Base-by-base conservation (phyloP, 2,797 vertebrate species). In the Nannoperca obscura region DNA sequence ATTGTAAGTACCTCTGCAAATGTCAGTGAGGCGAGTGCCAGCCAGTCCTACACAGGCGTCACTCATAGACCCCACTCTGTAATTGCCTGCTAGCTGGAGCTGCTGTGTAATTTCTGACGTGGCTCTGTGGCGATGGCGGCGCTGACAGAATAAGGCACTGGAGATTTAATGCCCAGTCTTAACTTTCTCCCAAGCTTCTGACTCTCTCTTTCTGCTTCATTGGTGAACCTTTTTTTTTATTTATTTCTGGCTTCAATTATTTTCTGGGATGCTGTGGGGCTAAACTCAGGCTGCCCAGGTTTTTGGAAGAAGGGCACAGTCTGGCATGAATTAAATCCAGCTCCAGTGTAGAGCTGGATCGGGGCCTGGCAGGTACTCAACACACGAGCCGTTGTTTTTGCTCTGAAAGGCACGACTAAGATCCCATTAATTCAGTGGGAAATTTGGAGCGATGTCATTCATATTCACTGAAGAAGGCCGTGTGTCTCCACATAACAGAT, bases 21-120 rank as follows among this genome's bases (percentile, higher is more conserved):
- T 80, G 80, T 86, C 86, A 88, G 77, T 20, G 50, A 83, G 69
- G 70, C 77, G 57, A 74, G 61, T 83, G 85, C 77, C 85, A 90
- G 84, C 68, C 64, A 81, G 67, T 71, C 80, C 85, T 82, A 66
- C 85, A 80, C 75, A 76, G 85, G 90, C 81, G 77, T 89, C 86
- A 81, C 83, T 90, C 80, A 83, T 58, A 68, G 80, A 90, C 83
- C 89, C 90, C 82, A 81, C 81, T 91, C 91, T 90, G 91, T 93
- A 91, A 94, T 93, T 93, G 92, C 88, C 91, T 85, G 79, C 85
- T 88, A 72, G 85, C 79, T 83, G 88, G 81, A 87, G 85, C 87
- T 90, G 89, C 86, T 90, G 90, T 91, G 82, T 87, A 82, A 83
- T 89, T 84, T 89, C 85, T 93, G 87, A 90, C 85, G 71, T 87